Conservation (phyloP, 1,140 invertebrate genomes). For the Penaeus indicus region DNA sequence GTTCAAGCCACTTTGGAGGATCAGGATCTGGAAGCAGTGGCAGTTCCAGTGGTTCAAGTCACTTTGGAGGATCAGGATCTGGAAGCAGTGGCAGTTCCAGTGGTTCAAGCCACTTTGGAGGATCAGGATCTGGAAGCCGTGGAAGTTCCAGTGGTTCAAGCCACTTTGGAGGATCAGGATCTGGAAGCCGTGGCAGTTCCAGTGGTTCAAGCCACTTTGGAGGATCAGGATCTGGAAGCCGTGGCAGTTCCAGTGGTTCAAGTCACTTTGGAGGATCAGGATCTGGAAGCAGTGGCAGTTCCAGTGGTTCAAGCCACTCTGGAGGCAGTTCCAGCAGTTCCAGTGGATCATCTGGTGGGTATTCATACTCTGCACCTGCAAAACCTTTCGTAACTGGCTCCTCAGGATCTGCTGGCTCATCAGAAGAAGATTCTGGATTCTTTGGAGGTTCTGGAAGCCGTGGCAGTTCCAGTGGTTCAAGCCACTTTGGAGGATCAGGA, state of each 20-base stretch:
- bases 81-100: no score
- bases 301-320: neutral
- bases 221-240: neutral
- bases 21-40: conserved; percentile 25
- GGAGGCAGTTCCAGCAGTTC: conserved; percentile 20
- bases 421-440: neutral
- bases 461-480: no score
- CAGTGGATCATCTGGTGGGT: conserved; percentile 26
- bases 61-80: no score
- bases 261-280: conserved; percentile 50
- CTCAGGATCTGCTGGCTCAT: no score
- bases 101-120: no score
- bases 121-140: no score
- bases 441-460: neutral
- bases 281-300: conserved; percentile 46
- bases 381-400: neutral
- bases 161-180: no score
- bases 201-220: no score
- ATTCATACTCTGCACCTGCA: conserved; percentile 5
- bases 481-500: neutral
- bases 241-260: conserved; percentile 22
- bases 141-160: no score
- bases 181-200: no score
- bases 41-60: neutral
- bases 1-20: conserved; percentile 9